Evolutionary conservation across 2,113 vertebrate genomes (phyloP), one percentile per base, ranked within the genome.

Genomic region (Chitala chitala): DNA sequence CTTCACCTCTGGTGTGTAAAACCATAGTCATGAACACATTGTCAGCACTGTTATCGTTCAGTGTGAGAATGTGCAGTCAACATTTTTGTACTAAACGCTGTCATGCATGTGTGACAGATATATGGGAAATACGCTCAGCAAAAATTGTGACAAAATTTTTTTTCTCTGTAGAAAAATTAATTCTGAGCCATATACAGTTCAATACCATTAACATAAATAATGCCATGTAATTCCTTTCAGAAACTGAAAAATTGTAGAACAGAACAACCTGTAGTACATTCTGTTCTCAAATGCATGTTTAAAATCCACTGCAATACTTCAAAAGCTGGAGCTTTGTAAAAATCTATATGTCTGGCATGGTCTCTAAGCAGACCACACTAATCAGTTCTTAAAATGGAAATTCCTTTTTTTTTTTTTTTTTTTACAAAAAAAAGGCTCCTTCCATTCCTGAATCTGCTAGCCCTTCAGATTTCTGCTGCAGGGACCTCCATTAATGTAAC

Each of bases 401-500:
- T 13, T 46, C 10, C 22, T 12, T 68, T 68, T 48, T n/a, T n/a
- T n/a, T n/a, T n/a, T n/a, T n/a, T n/a, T n/a, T n/a, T n/a, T n/a
- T n/a, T n/a, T n/a, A n/a, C n/a, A n/a, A n/a, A n/a, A 69, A 73
- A 36, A 59, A 51, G 36, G n/a, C n/a, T 10, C 44, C 44, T 20
- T 71, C n/a, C 22, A 24, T 42, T 44, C 38, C 48, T 54, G 53
- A 51, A 64, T 64, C 29, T 73, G 72, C 72, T 73, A 56, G 65
- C 58, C 48, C 31, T 33, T 64, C 42, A 63, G 24, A 36, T 73
- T 73, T 73, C 46, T 73, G 72, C 72, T 64, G 63, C 72, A 29
- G 59, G 48, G 48, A 26, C 26, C 46, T 36, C 20, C 15, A 59
- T 64, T 73, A 73, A 73, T 51, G 40, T 73, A 64, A 64, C 59